These are phyloP conservation scores for Sebastolobus alascanus DNA, from an alignment of 2,797 vertebrate genomes.

Conservation along the genomic window DNA sequence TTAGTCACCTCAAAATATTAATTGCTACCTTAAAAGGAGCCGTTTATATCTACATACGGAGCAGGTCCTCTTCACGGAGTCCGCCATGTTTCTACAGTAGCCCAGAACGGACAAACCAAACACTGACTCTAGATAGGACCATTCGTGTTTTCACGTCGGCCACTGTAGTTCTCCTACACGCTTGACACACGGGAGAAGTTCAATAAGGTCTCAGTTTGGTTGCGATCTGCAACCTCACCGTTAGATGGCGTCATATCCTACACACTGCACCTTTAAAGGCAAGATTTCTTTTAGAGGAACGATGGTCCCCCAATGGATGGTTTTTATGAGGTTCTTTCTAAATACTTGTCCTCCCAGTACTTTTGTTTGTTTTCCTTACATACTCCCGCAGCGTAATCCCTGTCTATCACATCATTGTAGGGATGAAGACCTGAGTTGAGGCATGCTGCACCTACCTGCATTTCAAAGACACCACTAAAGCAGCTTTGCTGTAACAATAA, in stretches of 20 bases:
- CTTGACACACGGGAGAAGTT: too few species aligned
- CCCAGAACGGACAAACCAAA: background rate
- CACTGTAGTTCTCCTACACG: too few species aligned
- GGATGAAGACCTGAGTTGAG: constrained; percentile 27
- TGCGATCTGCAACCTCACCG: too few species aligned
- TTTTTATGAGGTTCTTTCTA: constrained; percentile 32
- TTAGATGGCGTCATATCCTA: background rate
- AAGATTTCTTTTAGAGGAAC: background rate
- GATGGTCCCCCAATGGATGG: background rate
- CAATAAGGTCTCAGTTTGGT: too few species aligned
- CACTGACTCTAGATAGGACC: too few species aligned
- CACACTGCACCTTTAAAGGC: background rate
- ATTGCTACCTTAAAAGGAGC: background rate
- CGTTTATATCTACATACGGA: background rate
- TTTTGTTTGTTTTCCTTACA: constrained; percentile 24
- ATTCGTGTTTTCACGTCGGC: too few species aligned
- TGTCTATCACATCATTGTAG: constrained; percentile 18
- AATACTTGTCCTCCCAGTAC: constrained; percentile 9
- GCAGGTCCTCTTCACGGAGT: background rate
- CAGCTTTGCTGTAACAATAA: background rate
- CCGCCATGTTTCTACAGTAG: too few species aligned
- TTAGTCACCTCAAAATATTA: background rate
- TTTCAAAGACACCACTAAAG: constrained; percentile 7
- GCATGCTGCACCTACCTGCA: background rate
- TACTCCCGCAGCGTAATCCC: constrained; percentile 27